Percentiles rank a stretch among this genome's conserved stretches.
phyloP scores from a whole-genome alignment of 2,113 vertebrate species.

The Podiceps cristatus region DNA sequence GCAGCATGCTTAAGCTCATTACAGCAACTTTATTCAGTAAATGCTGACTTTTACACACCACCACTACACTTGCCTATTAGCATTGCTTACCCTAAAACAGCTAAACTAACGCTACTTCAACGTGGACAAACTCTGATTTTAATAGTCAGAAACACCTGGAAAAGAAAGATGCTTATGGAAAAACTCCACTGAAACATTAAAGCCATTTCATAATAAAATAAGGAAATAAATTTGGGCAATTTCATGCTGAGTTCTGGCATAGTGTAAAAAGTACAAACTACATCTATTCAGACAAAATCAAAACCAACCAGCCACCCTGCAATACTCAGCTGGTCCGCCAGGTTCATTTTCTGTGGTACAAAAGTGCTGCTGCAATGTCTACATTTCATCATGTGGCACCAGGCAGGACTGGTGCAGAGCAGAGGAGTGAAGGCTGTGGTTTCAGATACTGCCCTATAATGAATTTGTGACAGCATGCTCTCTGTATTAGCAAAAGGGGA shows the following conservation, averaged over 20 bases:
- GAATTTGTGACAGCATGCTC: neutral
- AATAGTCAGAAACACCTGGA: neutral
- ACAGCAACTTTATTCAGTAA: neutral
- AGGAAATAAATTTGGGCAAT: neutral
- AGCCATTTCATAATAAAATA: neutral
- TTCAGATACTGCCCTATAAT: neutral
- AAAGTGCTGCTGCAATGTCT: neutral
- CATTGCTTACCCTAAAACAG: neutral
- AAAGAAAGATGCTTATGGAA: neutral
- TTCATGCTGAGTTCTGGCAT: neutral
- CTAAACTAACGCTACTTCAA: neutral
- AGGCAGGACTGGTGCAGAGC: neutral
- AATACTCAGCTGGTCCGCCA: neutral
- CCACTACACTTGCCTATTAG: neutral
- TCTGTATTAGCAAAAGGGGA: neutral
- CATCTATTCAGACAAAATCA: neutral
- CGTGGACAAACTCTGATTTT: neutral
- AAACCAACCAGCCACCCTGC: neutral
- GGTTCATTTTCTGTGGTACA: neutral
- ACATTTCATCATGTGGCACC: neutral
- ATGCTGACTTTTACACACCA: neutral
- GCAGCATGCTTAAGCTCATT: neutral
- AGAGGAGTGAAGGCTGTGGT: accelerated
- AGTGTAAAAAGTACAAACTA: neutral
- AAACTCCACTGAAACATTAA: neutral